These are phyloP conservation scores for Microctenopoma lineatum DNA, from an alignment of 2,797 vertebrate genomes.

Conservation along the genomic window DNA sequence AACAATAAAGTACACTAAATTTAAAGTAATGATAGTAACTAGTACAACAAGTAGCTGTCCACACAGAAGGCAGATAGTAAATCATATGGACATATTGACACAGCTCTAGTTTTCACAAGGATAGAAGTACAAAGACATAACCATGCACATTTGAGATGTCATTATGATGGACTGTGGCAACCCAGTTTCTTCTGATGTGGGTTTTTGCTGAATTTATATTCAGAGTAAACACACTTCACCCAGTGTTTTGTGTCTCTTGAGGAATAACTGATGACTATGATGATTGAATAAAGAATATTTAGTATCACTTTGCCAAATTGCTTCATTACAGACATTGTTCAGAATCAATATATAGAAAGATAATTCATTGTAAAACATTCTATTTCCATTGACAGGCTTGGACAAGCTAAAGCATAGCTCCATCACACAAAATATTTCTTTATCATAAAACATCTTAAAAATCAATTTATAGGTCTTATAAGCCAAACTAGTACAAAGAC, in stretches of 20 bases:
- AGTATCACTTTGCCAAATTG: conserved; percentile 29
- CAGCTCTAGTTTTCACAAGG: conserved; percentile 29
- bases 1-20: too few species aligned
- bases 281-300: not conserved
- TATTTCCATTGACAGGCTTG: conserved; percentile 38
- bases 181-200: conserved; percentile 24
- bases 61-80: not conserved
- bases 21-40: too few species aligned
- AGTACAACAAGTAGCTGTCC: too few species aligned
- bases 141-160: conserved; percentile 10
- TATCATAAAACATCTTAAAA: conserved; percentile 61
- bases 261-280: conserved; percentile 4
- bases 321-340: conserved; percentile 49
- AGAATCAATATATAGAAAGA: conserved; percentile 57
- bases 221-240: conserved; percentile 29
- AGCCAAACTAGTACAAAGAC: conserved; percentile 67
- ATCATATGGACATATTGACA: not conserved
- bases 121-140: conserved; percentile 27
- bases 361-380: conserved; percentile 60
- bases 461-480: conserved; percentile 49
- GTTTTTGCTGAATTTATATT: conserved; percentile 16
- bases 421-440: conserved; percentile 59
- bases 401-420: conserved; percentile 58
- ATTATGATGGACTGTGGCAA: conserved; percentile 10
- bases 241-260: conserved; percentile 40